Evolutionary conservation across 1,140 invertebrate species (phyloP).

Genomic region (Leptinotarsa lineolata): DNA sequence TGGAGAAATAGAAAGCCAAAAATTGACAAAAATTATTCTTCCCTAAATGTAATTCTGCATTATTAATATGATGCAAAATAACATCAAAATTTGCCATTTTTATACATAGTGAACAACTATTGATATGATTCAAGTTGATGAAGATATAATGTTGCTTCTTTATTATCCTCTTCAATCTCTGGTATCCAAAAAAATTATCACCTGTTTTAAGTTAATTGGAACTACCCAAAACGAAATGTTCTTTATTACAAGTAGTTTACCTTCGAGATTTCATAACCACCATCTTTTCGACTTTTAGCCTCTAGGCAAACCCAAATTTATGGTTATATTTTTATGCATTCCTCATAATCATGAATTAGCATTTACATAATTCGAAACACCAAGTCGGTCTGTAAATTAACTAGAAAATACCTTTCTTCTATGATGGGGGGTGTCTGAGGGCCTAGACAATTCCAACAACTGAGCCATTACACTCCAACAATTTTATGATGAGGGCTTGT

Average conservation of each 20-base stretch:
- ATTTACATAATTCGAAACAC: background rate
- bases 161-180: no score
- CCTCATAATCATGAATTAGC: conserved; percentile 8
- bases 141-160: no score
- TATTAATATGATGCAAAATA: no score
- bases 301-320: background rate
- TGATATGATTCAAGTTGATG: no score
- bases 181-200: background rate
- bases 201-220: background rate
- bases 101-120: no score
- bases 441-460: background rate
- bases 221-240: background rate
- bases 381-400: background rate
- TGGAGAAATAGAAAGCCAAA: no score
- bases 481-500: background rate
- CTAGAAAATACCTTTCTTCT: background rate
- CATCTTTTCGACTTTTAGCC: background rate
- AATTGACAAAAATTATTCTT: no score
- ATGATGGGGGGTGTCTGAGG: background rate
- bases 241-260: background rate
- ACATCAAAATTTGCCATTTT: no score
- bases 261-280: background rate
- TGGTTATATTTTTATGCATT: background rate
- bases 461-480: background rate
- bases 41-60: no score